These are phyloP conservation scores for Solen grandis DNA, from an alignment of 1,140 invertebrate species.

Conservation along the genomic window DNA sequence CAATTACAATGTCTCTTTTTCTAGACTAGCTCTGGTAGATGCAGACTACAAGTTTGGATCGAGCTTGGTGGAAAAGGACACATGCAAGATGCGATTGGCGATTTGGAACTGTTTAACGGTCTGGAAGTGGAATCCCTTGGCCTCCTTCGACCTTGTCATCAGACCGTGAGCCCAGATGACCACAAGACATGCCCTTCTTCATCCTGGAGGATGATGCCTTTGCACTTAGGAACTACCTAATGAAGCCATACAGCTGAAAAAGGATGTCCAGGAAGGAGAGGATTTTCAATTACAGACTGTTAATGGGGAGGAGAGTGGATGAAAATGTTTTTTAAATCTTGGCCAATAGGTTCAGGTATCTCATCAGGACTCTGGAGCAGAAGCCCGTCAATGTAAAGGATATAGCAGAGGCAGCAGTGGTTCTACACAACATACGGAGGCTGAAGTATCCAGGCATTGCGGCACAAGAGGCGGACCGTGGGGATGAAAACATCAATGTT, in stretches of 20 bases:
- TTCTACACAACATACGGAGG: conserved; percentile 44
- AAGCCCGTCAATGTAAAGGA: conserved; percentile 31
- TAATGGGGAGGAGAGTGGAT: conserved; percentile 67
- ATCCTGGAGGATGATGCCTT: conserved; percentile 70
- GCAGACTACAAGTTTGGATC: conserved; percentile 39
- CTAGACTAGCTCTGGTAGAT: conserved; percentile 9
- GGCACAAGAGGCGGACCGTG: no score
- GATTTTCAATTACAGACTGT: conserved; percentile 80
- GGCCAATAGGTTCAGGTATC: conserved; percentile 29
- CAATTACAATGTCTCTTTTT: conserved; percentile 9
- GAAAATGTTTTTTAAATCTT: conserved; percentile 76
- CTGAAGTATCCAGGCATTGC: no score
- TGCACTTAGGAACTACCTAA: conserved; percentile 52
- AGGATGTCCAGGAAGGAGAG: conserved; percentile 72
- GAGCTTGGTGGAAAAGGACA: conserved; percentile 50
- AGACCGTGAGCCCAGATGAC: conserved; percentile 7
- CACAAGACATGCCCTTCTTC: conserved; percentile 49
- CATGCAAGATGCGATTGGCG: conserved; percentile 49
- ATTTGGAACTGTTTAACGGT: conserved; percentile 44
- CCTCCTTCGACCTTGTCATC: conserved; percentile 46
- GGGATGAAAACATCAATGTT: no score
- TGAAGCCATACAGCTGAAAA: conserved; percentile 70
- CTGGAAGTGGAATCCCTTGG: conserved; percentile 58
- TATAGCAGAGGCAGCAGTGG: conserved; percentile 26
- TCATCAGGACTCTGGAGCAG: conserved; percentile 9